These are phyloP conservation scores for Mongoloraphidia duomilia DNA, from an alignment of 2,888 invertebrate species.

Conservation along the genomic window DNA sequence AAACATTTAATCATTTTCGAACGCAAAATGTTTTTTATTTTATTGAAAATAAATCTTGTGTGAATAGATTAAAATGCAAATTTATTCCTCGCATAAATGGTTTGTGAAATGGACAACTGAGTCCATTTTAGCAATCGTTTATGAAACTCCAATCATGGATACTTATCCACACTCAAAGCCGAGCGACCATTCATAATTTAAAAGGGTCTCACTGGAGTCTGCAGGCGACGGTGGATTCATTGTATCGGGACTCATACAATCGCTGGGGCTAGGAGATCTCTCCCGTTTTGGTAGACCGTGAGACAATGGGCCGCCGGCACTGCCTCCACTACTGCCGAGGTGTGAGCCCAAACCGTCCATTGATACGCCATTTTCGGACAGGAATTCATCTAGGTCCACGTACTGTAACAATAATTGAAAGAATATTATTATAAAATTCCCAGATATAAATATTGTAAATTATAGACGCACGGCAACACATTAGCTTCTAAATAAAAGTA, in stretches of 20 bases:
- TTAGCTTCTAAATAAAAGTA: too few relatives aligned
- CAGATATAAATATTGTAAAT: not conserved
- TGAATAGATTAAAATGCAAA: too few relatives aligned
- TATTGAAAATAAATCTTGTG: too few relatives aligned
- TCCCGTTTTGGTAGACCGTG: constrained; percentile 66
- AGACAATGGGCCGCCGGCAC: constrained; percentile 41
- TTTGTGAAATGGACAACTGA: too few relatives aligned
- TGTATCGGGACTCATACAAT: constrained; percentile 79
- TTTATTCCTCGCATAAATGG: too few relatives aligned
- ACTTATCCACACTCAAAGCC: constrained; percentile 5
- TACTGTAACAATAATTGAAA: constrained; percentile 46
- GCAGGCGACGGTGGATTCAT: constrained; percentile 81
- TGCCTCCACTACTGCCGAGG: constrained; percentile 41
- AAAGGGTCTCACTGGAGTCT: constrained; percentile 63
- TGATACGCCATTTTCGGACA: constrained; percentile 88
- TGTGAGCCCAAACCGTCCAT: constrained; percentile 59
- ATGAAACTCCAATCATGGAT: not conserved
- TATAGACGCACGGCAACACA: too few relatives aligned
- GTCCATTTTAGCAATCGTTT: too few relatives aligned
- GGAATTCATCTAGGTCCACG: constrained; percentile 93
- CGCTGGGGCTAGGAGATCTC: constrained; percentile 74
- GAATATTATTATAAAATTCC: not conserved
- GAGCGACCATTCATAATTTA: constrained; percentile 5
- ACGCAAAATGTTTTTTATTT: too few relatives aligned
- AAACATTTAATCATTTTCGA: too few relatives aligned